Evolutionary conservation across 2,113 vertebrate genomes (phyloP).

Genomic region (Australoheros scitulus): DNA sequence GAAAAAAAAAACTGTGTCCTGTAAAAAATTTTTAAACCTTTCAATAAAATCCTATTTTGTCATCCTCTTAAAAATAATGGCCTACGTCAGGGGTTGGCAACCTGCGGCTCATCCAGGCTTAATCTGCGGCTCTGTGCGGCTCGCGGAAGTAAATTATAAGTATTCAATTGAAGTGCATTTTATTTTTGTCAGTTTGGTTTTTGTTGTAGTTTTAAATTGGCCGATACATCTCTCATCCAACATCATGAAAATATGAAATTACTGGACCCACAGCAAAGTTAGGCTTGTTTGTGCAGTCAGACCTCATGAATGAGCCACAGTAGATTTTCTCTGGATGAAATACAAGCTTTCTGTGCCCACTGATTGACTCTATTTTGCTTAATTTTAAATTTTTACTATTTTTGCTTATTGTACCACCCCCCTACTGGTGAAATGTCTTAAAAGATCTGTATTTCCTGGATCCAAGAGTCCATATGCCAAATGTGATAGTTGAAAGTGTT

Average conservation of each 20-base stretch:
- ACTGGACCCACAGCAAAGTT: conserved; percentile 21
- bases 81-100: too few species aligned
- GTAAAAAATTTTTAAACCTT: too few species aligned
- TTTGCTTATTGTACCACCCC: neutral
- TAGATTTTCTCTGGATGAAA: conserved; percentile 41
- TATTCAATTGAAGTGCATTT: too few species aligned
- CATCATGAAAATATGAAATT: neutral
- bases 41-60: too few species aligned
- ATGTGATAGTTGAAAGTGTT: too few species aligned
- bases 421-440: neutral
- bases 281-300: conserved; percentile 15
- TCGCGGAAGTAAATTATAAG: too few species aligned
- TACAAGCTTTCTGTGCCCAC: conserved; percentile 11
- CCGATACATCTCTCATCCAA: neutral
- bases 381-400: conserved; percentile 38
- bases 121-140: too few species aligned
- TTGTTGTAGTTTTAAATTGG: too few species aligned
- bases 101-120: too few species aligned
- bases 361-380: conserved; percentile 51
- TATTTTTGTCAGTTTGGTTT: too few species aligned
- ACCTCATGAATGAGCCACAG: conserved; percentile 23
- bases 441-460: neutral
- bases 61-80: too few species aligned
- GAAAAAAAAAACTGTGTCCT: neutral
- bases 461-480: too few species aligned